Percentiles rank a stretch among this genome's conserved stretches.
Evolutionary conservation across 2,113 vertebrate species (phyloP).

Genomic region (Larimichthys crocea): DNA sequence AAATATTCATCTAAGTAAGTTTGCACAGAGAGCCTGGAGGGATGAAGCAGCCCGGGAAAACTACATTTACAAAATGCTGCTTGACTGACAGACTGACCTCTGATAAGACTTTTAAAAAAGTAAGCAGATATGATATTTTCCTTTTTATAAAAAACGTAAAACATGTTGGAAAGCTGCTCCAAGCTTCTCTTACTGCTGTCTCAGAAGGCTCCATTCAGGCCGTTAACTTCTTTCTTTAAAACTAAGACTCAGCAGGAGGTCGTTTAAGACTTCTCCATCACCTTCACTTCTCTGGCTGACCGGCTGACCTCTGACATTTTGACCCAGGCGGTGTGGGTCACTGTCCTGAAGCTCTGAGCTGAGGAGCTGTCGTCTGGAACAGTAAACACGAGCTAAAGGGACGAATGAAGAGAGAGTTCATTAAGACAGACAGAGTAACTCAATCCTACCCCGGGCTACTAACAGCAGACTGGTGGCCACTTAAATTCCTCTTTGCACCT

Average conservation of each 20-base stretch:
- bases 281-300: slow-evolving; percentile 17
- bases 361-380: slow-evolving; percentile 33
- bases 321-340: slow-evolving; percentile 25
- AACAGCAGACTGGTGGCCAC: background rate
- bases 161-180: background rate
- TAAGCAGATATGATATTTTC: background rate
- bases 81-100: background rate
- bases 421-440: slow-evolving; percentile 21
- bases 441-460: slow-evolving; percentile 1
- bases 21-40: slow-evolving; percentile 40
- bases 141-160: background rate
- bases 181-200: background rate
- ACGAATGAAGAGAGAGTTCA: slow-evolving; percentile 15
- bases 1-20: slow-evolving; percentile 4
- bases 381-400: slow-evolving; percentile 8
- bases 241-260: background rate
- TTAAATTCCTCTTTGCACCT: slow-evolving; percentile 22
- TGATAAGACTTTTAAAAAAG: background rate
- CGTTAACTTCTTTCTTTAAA: slow-evolving; percentile 11
- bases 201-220: background rate
- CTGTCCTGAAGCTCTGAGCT: slow-evolving; percentile 16
- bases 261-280: background rate
- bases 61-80: slow-evolving; percentile 20
- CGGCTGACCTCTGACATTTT: slow-evolving; percentile 49
- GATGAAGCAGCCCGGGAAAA: background rate